phyloP scores from a whole-genome alignment of 2,797 vertebrate genomes.

The Hydrophis major region DNA sequence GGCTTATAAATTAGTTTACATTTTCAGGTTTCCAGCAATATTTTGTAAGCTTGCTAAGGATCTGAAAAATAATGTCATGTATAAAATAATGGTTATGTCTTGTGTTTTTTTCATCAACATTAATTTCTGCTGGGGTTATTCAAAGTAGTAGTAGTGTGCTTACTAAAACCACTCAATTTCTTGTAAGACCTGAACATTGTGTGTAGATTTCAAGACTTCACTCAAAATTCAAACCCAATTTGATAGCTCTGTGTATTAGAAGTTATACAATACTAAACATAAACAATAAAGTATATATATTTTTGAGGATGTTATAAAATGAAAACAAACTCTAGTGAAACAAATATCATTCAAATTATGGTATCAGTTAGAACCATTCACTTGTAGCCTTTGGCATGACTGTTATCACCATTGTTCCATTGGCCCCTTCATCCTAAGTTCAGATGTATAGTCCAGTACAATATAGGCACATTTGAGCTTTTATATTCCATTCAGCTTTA shows the following conservation, averaged over 20 bases:
- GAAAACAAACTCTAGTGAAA: neutral
- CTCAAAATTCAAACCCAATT: neutral
- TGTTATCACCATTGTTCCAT: neutral
- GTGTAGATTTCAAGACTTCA: neutral
- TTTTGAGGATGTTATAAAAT: neutral
- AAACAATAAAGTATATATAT: neutral
- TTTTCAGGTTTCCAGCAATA: conserved; percentile 24
- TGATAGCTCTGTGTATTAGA: neutral
- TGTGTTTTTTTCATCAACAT: conserved; percentile 1
- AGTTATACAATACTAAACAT: neutral
- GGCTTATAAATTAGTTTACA: conserved; percentile 17
- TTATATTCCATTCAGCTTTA: neutral
- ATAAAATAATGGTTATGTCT: conserved; percentile 7
- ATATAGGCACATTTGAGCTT: neutral
- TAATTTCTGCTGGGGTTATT: conserved; percentile 12
- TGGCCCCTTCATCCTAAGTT: neutral
- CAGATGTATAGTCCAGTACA: neutral
- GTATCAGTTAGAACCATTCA: neutral
- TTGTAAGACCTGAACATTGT: neutral
- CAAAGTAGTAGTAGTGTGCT: neutral
- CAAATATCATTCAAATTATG: neutral
- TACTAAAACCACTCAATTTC: conserved; percentile 4
- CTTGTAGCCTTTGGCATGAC: neutral
- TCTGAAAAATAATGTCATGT: neutral
- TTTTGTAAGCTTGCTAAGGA: conserved; percentile 7